Evolutionary conservation across 2,888 invertebrate species (phyloP), one percentile per base, ranked within the genome.

Genomic region (Digitonthophagus gazella): DNA sequence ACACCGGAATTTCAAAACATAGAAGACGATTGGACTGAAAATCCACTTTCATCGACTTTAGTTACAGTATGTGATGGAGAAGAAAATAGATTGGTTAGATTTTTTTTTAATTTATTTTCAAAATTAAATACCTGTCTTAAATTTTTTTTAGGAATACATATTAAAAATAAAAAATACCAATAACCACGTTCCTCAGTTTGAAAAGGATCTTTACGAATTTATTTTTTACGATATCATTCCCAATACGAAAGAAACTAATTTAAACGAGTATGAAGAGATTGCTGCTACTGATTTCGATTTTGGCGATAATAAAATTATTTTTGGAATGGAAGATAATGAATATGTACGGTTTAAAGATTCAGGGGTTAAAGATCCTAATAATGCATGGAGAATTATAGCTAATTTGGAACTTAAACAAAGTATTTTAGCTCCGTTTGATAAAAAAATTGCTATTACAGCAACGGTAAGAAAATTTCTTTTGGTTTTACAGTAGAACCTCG

Each of bases 211-310:
- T 5, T 69, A 67, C 54, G 0, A 58, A 16, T 69, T 55, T 44
- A 11, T 44, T 15, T 67, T 69, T 28, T 69, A 57, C 64, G 64
- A 67, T 15, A 28, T 11, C 3, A 57, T 69, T 15, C 69, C 69
- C 3, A n/a, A 55, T 44, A 18, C n/a, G 14, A 58, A 61, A 2
- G 67, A 69, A 15, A 57, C 64, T 15, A 66, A 66, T 22, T 64
- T 69, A 18, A 66, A 14, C 11, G 56, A 66, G 4, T 69, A 55
- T 15, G 56, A 67, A 44, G 15, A 15, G 15, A 67, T 64, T 5
- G 15, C 57, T 3, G 64, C 64, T 3, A 28, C 8, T 2, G 67
- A 67, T 55, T 18, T 44, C 2, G 64, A 67, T 64, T 44, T 58
- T 22, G 11, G 64, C 3, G 44, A 64, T 44, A 20, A 8, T n/a